phyloP scores from a whole-genome alignment of 2,113 vertebrate genomes.

The Hystrix brachyura region DNA sequence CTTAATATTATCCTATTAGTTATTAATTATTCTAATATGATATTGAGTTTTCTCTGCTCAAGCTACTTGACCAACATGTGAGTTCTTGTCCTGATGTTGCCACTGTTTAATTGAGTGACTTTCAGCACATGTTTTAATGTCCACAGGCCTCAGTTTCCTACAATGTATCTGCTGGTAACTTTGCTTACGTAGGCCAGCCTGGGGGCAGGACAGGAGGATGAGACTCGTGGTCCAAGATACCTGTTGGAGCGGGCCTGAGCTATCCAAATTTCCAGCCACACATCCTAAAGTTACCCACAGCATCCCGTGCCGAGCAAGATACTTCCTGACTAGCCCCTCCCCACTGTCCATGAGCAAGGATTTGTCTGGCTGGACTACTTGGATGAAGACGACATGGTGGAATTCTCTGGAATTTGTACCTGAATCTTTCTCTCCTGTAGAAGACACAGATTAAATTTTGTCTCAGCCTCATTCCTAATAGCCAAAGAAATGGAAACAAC shows the following conservation, averaged over 20 bases:
- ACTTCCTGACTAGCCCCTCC: fast-evolving
- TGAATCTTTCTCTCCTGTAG: neutral
- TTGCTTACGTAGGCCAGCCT: neutral
- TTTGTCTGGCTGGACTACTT: neutral
- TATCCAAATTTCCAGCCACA: neutral
- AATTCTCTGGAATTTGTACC: neutral
- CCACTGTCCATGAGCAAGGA: fast-evolving
- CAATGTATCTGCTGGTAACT: neutral
- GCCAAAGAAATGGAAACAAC: neutral
- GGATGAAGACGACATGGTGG: neutral
- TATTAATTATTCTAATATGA: no score
- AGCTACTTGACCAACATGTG: neutral
- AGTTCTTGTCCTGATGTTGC: neutral
- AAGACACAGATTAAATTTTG: neutral
- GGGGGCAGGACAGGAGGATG: neutral
- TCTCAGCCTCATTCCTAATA: neutral
- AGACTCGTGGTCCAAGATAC: no score
- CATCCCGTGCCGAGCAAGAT: neutral
- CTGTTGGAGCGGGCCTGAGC: neutral
- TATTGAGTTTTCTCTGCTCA: neutral
- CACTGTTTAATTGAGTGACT: no score
- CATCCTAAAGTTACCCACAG: neutral
- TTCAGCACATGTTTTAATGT: neutral
- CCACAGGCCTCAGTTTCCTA: neutral
- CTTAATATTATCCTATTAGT: neutral